Percentiles rank a stretch among this genome's conserved stretches.
phyloP scores from a whole-genome alignment of 2,888 invertebrate species.

The Lasioglossum malachurum region DNA sequence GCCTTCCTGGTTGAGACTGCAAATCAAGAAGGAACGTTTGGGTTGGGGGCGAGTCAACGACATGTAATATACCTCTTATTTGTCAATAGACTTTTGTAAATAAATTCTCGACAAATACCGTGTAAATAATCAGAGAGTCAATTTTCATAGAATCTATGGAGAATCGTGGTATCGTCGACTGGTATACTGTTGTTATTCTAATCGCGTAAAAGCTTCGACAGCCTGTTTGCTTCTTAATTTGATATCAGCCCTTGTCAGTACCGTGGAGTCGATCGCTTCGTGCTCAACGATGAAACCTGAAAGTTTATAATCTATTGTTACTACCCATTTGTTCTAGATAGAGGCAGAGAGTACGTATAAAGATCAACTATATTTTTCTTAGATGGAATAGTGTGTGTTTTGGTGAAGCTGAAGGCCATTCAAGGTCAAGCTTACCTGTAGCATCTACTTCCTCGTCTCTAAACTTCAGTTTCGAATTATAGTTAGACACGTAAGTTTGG shows the following conservation, averaged over 20 bases:
- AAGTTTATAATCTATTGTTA: not conserved
- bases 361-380: not conserved
- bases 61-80: constrained; percentile 44
- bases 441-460: constrained; percentile 67
- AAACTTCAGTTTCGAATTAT: constrained; percentile 72
- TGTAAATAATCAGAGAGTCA: not conserved
- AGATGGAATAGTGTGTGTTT: not conserved
- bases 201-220: constrained; percentile 84
- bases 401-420: not conserved
- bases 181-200: constrained; percentile 54
- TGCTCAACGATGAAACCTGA: constrained; percentile 83
- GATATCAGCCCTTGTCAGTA: constrained; percentile 86
- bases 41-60: constrained; percentile 93
- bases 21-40: constrained; percentile 90
- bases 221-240: constrained; percentile 87
- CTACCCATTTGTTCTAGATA: not conserved
- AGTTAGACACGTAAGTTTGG: constrained; percentile 78
- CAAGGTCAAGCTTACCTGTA: constrained; percentile 68
- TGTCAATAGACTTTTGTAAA: constrained; percentile 16
- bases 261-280: constrained; percentile 86
- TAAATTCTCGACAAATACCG: not conserved
- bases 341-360: not conserved
- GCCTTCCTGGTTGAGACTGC: constrained; percentile 92
- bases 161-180: not conserved
- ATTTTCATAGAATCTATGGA: not conserved